phyloP scores from a whole-genome alignment of 2,113 vertebrate genomes.

The Cynocephalus volans region DNA sequence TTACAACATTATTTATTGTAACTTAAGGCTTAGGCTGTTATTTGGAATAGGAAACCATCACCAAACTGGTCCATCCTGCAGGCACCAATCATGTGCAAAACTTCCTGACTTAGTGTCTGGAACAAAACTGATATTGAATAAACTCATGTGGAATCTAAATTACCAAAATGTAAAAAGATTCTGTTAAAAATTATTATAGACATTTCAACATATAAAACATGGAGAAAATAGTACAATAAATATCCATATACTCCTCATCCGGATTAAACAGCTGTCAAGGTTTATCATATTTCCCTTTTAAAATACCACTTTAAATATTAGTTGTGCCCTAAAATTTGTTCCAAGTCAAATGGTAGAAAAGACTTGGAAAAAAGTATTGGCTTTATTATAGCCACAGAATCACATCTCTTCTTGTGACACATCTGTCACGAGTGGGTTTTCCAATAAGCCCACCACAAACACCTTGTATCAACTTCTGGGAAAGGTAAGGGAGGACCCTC shows the following conservation, averaged over 20 bases:
- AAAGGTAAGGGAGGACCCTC: not conserved
- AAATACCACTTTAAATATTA: slow-evolving; percentile 28
- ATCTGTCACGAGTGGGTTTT: not conserved
- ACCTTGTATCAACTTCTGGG: not conserved
- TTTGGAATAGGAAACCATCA: not conserved
- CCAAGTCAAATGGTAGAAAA: not conserved
- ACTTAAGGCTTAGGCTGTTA: not conserved
- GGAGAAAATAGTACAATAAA: not conserved
- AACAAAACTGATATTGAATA: slow-evolving; percentile 6
- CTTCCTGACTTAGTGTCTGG: not conserved
- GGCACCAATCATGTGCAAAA: not conserved
- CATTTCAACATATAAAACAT: slow-evolving; percentile 5
- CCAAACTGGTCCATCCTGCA: not conserved
- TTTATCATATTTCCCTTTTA: not conserved
- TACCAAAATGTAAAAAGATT: slow-evolving; percentile 2
- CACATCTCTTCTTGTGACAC: not conserved
- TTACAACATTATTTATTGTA: slow-evolving; percentile 8
- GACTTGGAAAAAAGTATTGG: not conserved
- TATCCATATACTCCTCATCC: not conserved
- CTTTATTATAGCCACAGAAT: not conserved
- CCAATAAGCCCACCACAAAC: slow-evolving; percentile 3
- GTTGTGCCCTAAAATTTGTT: slow-evolving; percentile 20
- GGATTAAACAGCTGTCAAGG: not conserved
- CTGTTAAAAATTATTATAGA: slow-evolving; percentile 5
- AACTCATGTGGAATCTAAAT: not conserved